A percentile compares a stretch with the other conserved stretches of the same genome.
phyloP scores from a whole-genome alignment of 2,113 vertebrate genomes.

The Phylloscopus trochilus region DNA sequence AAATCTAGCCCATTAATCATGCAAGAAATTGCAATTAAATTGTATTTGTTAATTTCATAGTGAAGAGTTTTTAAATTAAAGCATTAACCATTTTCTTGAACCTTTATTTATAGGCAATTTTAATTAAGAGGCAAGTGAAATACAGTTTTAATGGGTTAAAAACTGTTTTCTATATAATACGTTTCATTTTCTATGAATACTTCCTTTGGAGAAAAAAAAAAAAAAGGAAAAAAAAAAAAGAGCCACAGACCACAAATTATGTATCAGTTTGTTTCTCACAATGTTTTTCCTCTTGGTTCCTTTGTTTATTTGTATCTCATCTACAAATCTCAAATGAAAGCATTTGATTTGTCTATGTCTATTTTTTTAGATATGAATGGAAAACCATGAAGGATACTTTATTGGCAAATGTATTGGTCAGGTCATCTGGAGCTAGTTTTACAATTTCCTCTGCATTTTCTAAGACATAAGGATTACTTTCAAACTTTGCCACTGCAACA shows the following conservation, averaged over 20 bases:
- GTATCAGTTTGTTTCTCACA: neutral
- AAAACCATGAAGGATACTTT: neutral
- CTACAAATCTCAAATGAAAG: neutral
- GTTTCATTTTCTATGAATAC: neutral
- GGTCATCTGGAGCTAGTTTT: neutral
- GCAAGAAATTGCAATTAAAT: conserved; percentile 64
- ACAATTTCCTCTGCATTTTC: neutral
- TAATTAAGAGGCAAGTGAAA: neutral
- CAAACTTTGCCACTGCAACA: neutral
- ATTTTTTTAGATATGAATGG: neutral
- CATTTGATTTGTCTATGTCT: neutral
- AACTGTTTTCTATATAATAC: neutral
- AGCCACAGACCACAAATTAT: neutral
- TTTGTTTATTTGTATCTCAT: neutral
- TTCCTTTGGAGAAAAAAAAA: neutral
- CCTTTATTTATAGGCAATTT: neutral
- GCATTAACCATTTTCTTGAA: conserved; percentile 41
- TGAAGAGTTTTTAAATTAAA: conserved; percentile 55
- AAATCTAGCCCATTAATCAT: conserved; percentile 72
- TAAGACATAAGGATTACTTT: neutral
- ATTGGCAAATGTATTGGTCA: neutral
- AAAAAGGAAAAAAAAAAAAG: too few relatives aligned
- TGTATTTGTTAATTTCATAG: conserved; percentile 62
- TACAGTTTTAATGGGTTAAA: neutral
- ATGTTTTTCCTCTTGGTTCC: neutral